A percentile compares a stretch with the other conserved stretches of the same genome.
phyloP scores from a whole-genome alignment of 2,797 vertebrate species.

The Perdix hodgsoniae region DNA sequence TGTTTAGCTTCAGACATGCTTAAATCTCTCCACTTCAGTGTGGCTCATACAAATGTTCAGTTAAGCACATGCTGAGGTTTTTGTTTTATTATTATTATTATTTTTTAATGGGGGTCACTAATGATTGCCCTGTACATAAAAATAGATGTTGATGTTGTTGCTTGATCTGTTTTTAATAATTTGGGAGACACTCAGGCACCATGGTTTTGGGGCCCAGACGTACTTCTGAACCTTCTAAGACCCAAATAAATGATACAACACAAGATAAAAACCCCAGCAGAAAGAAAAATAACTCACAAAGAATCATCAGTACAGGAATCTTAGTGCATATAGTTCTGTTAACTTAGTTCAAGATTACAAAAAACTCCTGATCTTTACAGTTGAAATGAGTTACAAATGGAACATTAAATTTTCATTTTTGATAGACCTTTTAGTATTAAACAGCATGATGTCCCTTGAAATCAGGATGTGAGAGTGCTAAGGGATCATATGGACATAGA shows the following conservation, averaged over 20 bases:
- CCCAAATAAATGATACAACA: constrained; percentile 25
- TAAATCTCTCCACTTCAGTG: background rate
- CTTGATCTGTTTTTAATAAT: constrained; percentile 56
- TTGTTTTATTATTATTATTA: background rate
- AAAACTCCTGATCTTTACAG: background rate
- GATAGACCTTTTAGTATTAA: constrained; percentile 18
- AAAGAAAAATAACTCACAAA: constrained; percentile 15
- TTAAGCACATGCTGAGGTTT: background rate
- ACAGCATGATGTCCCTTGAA: background rate
- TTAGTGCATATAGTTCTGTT: background rate
- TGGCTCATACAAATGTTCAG: background rate
- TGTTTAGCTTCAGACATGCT: background rate
- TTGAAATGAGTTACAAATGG: constrained; percentile 44
- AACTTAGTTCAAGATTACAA: constrained; percentile 18
- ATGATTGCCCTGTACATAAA: background rate
- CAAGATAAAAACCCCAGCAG: constrained; percentile 41
- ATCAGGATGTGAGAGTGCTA: background rate
- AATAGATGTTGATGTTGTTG: constrained; percentile 14
- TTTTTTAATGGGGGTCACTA: background rate
- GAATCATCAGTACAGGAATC: background rate
- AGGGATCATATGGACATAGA: background rate
- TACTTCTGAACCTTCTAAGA: constrained; percentile 40
- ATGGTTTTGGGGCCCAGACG: constrained; percentile 14
- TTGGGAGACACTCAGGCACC: constrained; percentile 59
- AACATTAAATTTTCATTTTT: background rate